Evolutionary conservation across 2,113 vertebrate species (phyloP).

Genomic region (Suncus etruscus): DNA sequence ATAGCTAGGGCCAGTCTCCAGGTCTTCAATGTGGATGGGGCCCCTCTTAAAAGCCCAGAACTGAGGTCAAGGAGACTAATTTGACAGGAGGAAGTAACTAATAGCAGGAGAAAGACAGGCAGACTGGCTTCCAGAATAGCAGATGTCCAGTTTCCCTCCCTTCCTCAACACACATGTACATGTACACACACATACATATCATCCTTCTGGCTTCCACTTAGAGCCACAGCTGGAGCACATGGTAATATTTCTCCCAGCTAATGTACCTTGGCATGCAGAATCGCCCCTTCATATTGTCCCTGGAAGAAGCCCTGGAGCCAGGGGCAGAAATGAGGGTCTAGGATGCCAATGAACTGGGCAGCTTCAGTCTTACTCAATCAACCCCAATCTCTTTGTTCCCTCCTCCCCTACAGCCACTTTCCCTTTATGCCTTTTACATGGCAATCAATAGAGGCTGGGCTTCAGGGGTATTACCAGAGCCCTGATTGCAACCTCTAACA

Average conservation of each 20-base stretch:
- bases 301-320: neutral
- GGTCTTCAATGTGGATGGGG: neutral
- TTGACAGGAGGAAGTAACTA: neutral
- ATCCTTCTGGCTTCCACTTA: neutral
- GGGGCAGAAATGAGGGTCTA: neutral
- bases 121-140: neutral
- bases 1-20: neutral
- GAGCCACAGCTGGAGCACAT: neutral
- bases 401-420: constrained; percentile 10
- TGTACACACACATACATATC: neutral
- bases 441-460: constrained; percentile 80
- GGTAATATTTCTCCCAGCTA: neutral
- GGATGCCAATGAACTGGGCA: neutral
- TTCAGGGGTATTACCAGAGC: constrained; percentile 84
- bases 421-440: constrained; percentile 74
- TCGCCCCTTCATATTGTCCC: neutral
- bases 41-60: neutral
- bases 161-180: neutral
- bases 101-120: neutral
- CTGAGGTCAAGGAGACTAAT: neutral
- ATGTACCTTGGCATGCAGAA: neutral
- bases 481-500: constrained; percentile 82
- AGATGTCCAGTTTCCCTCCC: neutral
- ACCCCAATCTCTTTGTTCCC: constrained; percentile 73
- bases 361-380: constrained; percentile 55